Conservation (phyloP, 2,113 vertebrate species). For the Oryzias melastigma region DNA sequence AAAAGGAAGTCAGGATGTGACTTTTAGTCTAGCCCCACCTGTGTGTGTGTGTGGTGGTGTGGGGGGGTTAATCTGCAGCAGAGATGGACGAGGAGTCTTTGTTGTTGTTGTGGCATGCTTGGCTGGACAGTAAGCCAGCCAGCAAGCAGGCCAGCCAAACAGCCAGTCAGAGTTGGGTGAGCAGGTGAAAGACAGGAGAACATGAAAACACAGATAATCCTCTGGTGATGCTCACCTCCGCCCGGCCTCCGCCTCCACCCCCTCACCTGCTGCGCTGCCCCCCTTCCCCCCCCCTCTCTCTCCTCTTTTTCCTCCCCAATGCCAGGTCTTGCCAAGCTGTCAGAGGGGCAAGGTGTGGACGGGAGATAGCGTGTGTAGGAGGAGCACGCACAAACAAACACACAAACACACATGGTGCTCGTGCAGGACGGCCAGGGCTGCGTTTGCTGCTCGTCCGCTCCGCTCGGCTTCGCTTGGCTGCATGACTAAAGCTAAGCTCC, state of each 20-base stretch:
- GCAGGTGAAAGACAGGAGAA: slow-evolving; percentile 74
- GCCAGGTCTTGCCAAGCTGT: slow-evolving; percentile 61
- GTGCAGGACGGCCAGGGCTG: slow-evolving; percentile 52
- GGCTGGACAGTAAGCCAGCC: slow-evolving; percentile 44
- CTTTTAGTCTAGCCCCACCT: neutral
- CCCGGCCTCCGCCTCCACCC: slow-evolving; percentile 50
- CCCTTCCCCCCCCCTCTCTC: slow-evolving; percentile 42
- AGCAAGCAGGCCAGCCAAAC: slow-evolving; percentile 23
- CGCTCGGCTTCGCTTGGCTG: slow-evolving; percentile 67
- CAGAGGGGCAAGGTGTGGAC: slow-evolving; percentile 73
- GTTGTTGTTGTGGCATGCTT: slow-evolving; percentile 50
- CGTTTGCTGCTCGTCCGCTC: slow-evolving; percentile 52
- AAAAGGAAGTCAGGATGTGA: neutral
- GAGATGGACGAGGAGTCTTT: slow-evolving; percentile 35
- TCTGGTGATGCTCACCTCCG: slow-evolving; percentile 55
- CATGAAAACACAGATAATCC: slow-evolving; percentile 75
- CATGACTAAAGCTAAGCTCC: slow-evolving; percentile 67
- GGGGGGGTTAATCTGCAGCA: slow-evolving; percentile 5
- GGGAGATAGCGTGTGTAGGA: slow-evolving; percentile 65
- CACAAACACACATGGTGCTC: slow-evolving; percentile 57
- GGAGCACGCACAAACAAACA: slow-evolving; percentile 44
- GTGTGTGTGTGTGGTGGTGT: slow-evolving; percentile 2
- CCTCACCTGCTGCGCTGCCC: slow-evolving; percentile 53
- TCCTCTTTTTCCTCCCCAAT: slow-evolving; percentile 40
- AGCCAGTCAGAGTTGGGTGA: slow-evolving; percentile 67